Evolutionary conservation across 1,140 invertebrate species (phyloP).

Genomic region (Mya arenaria): DNA sequence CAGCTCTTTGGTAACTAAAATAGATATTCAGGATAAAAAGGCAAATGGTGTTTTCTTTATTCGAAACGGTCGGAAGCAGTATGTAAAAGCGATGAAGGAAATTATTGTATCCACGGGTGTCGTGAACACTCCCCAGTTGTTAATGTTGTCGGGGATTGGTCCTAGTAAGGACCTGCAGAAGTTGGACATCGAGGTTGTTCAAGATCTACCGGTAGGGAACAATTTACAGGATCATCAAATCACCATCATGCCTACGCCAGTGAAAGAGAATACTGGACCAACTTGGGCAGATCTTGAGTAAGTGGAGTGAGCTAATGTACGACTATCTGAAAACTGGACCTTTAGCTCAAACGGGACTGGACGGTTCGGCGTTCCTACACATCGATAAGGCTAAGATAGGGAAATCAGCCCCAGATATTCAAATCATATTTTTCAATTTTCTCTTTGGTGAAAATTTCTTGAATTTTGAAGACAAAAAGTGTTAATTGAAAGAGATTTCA

Average conservation of each 20-base stretch:
- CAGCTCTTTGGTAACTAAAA: constrained; percentile 7
- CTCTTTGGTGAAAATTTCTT: not conserved
- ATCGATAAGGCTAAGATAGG: not conserved
- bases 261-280: not conserved
- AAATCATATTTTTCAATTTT: not conserved
- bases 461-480: not conserved
- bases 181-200: too few relatives aligned
- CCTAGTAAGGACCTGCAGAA: constrained; percentile 80
- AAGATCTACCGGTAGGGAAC: constrained; percentile 10
- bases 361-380: not conserved
- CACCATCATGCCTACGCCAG: not conserved
- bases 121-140: constrained; percentile 84
- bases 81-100: constrained; percentile 84
- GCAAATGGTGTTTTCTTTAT: constrained; percentile 70
- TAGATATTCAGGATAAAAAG: constrained; percentile 45
- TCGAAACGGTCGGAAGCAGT: constrained; percentile 80
- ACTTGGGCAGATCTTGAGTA: not conserved
- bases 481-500: not conserved
- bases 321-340: not conserved
- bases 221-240: constrained; percentile 4
- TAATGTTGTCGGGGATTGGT: constrained; percentile 85
- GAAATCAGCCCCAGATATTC: constrained; percentile 32
- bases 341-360: not conserved
- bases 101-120: constrained; percentile 83
- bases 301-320: not conserved